Conservation (phyloP, 2,113 vertebrate genomes). For the Microtus richardsoni region DNA sequence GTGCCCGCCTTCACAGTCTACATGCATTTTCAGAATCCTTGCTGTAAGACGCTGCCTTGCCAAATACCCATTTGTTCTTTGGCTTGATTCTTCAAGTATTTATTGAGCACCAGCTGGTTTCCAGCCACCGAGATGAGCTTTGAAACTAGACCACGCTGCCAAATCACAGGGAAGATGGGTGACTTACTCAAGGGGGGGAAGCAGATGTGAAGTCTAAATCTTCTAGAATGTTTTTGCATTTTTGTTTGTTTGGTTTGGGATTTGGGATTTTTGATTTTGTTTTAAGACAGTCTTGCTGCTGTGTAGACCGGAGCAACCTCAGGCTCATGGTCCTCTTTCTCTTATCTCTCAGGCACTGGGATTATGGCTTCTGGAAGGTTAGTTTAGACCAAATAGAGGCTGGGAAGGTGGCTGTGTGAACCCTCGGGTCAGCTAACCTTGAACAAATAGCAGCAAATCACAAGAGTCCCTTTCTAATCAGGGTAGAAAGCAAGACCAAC, state of each 20-base stretch:
- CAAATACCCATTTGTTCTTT: background rate
- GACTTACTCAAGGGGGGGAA: background rate
- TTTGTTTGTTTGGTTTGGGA: background rate
- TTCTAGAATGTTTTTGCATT: background rate
- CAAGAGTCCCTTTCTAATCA: background rate
- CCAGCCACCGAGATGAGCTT: background rate
- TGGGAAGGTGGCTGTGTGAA: no score
- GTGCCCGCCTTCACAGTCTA: background rate
- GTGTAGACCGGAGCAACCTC: background rate
- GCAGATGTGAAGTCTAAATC: conserved; percentile 4
- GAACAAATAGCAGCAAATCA: background rate
- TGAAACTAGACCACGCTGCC: background rate
- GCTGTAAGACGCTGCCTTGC: background rate
- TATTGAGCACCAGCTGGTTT: conserved; percentile 18
- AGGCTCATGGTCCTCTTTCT: background rate
- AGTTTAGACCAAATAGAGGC: background rate
- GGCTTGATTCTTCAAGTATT: background rate
- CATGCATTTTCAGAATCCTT: background rate
- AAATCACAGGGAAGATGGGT: background rate
- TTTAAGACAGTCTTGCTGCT: background rate
- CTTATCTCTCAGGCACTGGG: no score
- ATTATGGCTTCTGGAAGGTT: no score
- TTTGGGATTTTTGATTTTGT: background rate
- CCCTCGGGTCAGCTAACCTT: background rate
- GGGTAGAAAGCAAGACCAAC: background rate